Percentiles rank a stretch among this genome's conserved stretches.
Conservation (phyloP, 2,797 vertebrate species). For the Coracias cyanogaster region DNA sequence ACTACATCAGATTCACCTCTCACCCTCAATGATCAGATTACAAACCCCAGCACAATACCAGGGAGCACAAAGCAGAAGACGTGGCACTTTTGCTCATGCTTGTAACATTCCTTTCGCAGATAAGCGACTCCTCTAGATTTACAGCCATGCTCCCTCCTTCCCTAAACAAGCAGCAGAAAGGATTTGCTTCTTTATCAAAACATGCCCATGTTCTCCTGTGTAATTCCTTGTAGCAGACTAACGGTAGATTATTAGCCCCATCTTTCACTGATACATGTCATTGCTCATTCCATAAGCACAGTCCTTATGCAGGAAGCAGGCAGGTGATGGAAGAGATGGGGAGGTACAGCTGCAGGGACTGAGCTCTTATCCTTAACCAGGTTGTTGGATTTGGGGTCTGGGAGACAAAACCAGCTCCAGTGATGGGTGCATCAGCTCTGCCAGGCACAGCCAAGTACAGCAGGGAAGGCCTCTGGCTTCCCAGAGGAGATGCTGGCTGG, state of each 20-base stretch:
- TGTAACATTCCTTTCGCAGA: neutral
- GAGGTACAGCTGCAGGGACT: neutral
- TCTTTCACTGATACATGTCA: neutral
- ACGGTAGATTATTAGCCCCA: neutral
- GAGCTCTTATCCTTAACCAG: neutral
- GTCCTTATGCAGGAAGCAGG: neutral
- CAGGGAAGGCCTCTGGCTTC: neutral
- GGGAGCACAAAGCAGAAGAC: neutral
- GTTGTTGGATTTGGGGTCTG: neutral
- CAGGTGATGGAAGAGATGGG: neutral
- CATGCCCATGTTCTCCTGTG: neutral
- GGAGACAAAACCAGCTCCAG: neutral
- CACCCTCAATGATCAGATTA: neutral
- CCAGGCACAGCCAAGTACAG: neutral
- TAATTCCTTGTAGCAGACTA: neutral
- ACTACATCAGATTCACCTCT: neutral
- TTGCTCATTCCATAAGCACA: neutral
- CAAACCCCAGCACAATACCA: neutral
- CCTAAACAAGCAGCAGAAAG: neutral
- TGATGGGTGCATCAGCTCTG: neutral
- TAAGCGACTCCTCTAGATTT: neutral
- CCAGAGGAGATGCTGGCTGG: neutral
- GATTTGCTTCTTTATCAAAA: neutral
- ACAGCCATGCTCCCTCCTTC: neutral
- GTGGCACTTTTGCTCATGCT: neutral